A percentile compares a stretch with the other conserved stretches of the same genome.
Conservation (phyloP, 2,797 vertebrate species). For the Rhinoraja longicauda region DNA sequence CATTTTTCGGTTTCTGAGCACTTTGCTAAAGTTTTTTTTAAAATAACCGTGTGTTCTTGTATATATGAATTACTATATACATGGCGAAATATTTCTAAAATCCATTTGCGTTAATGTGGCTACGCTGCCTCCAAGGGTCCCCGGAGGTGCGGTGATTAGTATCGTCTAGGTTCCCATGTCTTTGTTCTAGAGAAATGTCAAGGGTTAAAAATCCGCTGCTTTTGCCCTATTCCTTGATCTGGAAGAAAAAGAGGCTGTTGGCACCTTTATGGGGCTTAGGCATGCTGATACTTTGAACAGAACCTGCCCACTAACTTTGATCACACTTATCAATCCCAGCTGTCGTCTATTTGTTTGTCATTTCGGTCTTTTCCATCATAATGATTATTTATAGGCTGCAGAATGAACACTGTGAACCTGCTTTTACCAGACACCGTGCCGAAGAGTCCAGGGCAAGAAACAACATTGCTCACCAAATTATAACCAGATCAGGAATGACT, state of each 20-base stretch:
- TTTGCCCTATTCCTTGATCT: constrained; percentile 67
- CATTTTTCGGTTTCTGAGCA: neutral
- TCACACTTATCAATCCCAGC: constrained; percentile 74
- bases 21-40: neutral
- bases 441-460: constrained; percentile 33
- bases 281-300: constrained; percentile 56
- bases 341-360: constrained; percentile 66
- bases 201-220: constrained; percentile 52
- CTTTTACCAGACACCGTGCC: constrained; percentile 21
- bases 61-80: neutral
- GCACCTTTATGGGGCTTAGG: constrained; percentile 73
- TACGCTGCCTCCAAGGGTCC: constrained; percentile 25
- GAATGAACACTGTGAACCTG: constrained; percentile 41
- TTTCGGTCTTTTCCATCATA: constrained; percentile 54
- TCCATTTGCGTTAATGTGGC: constrained; percentile 29
- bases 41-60: neutral
- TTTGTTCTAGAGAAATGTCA: constrained; percentile 47
- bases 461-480: constrained; percentile 34
- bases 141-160: constrained; percentile 37
- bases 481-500: constrained; percentile 47
- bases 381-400: constrained; percentile 62
- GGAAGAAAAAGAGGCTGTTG: constrained; percentile 55
- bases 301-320: constrained; percentile 61
- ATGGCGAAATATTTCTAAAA: constrained; percentile 4
- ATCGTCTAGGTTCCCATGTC: constrained; percentile 35